Base-by-base conservation (phyloP, 2,113 vertebrate genomes). In the Eurystomus gularis region DNA sequence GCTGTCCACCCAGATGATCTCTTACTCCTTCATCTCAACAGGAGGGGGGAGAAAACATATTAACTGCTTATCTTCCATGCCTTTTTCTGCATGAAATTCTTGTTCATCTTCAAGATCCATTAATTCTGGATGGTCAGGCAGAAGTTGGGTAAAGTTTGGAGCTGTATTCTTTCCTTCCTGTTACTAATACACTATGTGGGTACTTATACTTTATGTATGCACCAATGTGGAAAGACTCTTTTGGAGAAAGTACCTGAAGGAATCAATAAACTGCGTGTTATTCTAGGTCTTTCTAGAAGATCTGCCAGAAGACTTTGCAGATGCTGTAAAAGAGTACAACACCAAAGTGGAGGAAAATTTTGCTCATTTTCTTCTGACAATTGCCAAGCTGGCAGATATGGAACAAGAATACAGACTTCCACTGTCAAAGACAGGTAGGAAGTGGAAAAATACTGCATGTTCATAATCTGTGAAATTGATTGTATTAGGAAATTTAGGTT, bases 231-330 rank as follows among this genome's bases (percentile, higher is more conserved):
- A 82, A 76, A 48, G 69, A 52, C 20, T 28, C 39, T 54, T 71
- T 33, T 39, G 15, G 64, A 72, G 28, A 77, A 90, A 44, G 55
- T 33, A 55, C 24, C 13, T 29, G 33, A 48, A 73, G 77, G 48
- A 78, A 62, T 24, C 15, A 69, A 85, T 37, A 46, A 77, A 68
- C 5, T 37, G 39, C 35, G 35, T 66, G 35, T 48, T 81, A 49
- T 88, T 87, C 72, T 55, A 97, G 96, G 94, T 94, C 28, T 93
- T 97, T 78, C 86, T 97, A 55, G 91, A 96, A 46, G 84, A 91
- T 70, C 96, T 96, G 23, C 97, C 96, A 64, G 26, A 95, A 82
- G 95, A 97, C 12, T 97, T 97, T 93, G 95, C 90, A 49, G 23
- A 35, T 40, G 82, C 91, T 85, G 77, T 95, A 40, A 28, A 96